These are phyloP conservation scores for Loxodonta africana DNA, from an alignment of 2,113 vertebrate genomes.

Conservation along the genomic window DNA sequence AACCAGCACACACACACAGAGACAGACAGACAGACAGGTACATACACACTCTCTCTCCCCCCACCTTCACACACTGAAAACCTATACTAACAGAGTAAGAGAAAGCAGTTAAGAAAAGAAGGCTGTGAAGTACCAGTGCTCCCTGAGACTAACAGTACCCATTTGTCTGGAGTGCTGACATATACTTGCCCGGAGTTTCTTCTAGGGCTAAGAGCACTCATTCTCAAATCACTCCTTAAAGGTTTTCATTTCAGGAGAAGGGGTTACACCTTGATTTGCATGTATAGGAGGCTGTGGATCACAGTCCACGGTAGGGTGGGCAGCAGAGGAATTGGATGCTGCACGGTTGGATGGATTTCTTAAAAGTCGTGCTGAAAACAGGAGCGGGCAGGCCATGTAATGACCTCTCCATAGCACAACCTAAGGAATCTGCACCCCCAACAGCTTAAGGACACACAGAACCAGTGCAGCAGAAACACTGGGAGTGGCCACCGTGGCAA, in stretches of 20 bases:
- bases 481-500: not conserved
- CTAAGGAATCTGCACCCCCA: not conserved
- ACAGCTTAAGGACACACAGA: accelerated
- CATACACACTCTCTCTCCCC: not conserved
- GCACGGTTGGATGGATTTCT: not conserved
- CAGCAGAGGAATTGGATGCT: not conserved
- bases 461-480: too few relatives aligned
- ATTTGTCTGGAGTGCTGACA: not conserved
- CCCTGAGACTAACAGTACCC: accelerated
- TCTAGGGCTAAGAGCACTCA: not conserved
- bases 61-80: not conserved
- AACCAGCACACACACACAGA: too few relatives aligned
- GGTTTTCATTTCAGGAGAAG: not conserved
- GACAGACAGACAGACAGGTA: not conserved
- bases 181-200: not conserved
- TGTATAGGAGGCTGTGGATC: not conserved
- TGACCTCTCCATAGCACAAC: not conserved
- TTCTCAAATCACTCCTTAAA: not conserved
- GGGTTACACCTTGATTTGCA: not conserved
- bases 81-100: not conserved
- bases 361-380: not conserved
- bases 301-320: not conserved
- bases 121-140: not conserved
- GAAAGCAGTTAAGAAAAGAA: not conserved
- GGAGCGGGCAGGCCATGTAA: accelerated